These are phyloP conservation scores for Periplaneta americana DNA, from an alignment of 1,140 invertebrate genomes.

Conservation along the genomic window DNA sequence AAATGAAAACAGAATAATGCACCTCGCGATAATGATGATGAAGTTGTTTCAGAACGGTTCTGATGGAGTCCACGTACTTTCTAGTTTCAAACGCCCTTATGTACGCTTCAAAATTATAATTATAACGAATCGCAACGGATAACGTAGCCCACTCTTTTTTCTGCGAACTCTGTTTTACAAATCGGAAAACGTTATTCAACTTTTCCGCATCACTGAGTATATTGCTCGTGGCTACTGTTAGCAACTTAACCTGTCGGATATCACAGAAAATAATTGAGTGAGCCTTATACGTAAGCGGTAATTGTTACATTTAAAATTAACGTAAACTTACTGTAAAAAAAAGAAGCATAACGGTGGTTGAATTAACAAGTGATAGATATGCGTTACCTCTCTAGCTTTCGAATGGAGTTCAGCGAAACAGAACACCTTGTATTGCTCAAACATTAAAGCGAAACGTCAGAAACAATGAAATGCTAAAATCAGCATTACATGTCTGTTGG, in stretches of 20 bases:
- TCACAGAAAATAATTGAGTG: not conserved
- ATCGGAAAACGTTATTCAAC: not conserved
- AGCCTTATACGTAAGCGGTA: not conserved
- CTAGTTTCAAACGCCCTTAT: no score
- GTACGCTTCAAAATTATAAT: not conserved
- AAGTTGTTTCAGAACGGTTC: no score
- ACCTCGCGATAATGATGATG: no score
- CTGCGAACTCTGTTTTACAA: not conserved
- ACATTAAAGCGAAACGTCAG: not conserved
- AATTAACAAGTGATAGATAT: not conserved
- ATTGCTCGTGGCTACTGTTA: not conserved
- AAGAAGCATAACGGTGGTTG: not conserved
- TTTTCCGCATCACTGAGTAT: not conserved
- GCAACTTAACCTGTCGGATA: not conserved
- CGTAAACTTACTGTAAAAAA: not conserved
- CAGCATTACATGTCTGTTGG: not conserved
- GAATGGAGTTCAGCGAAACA: not conserved
- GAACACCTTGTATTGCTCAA: not conserved
- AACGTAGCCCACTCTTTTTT: not conserved
- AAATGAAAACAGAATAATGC: no score
- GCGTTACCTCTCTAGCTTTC: not conserved
- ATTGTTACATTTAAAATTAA: not conserved
- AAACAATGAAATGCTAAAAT: not conserved
- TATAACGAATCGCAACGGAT: not conserved
- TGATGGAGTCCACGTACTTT: no score